Conservation (phyloP, 2,888 invertebrate species). For the Plagiodera versicolora region DNA sequence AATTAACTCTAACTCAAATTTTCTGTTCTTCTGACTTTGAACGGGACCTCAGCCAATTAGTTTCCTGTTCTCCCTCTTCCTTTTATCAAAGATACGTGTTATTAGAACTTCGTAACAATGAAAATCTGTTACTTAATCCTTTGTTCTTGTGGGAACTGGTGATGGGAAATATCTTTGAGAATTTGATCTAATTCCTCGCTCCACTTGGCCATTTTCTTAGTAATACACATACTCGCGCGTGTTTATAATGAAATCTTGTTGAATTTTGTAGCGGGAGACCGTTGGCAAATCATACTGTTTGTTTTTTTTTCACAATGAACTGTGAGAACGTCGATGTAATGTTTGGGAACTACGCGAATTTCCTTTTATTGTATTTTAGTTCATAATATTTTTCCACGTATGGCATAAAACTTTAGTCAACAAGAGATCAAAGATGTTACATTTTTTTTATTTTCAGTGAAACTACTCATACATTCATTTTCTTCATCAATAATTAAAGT, state of each 20-base stretch:
- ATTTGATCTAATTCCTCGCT: slow-evolving; percentile 11
- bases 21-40: no score
- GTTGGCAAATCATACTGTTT: neutral
- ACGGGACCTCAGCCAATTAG: no score
- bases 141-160: slow-evolving; percentile 18
- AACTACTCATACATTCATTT: no score
- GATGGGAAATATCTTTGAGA: slow-evolving; percentile 4
- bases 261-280: neutral
- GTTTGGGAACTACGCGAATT: neutral
- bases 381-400: neutral
- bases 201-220: slow-evolving; percentile 9
- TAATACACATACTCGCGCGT: neutral
- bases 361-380: neutral
- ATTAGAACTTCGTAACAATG: slow-evolving; percentile 15
- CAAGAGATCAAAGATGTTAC: no score
- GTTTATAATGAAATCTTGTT: neutral
- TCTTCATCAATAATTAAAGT: no score
- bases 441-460: no score
- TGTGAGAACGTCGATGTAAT: neutral
- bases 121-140: slow-evolving; percentile 11
- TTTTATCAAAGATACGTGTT: slow-evolving; percentile 11
- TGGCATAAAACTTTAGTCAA: no score
- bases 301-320: neutral
- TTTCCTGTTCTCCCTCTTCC: neutral
- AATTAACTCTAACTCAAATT: no score